phyloP scores from a whole-genome alignment of 2,797 vertebrate genomes.

The Gouania willdenowi region DNA sequence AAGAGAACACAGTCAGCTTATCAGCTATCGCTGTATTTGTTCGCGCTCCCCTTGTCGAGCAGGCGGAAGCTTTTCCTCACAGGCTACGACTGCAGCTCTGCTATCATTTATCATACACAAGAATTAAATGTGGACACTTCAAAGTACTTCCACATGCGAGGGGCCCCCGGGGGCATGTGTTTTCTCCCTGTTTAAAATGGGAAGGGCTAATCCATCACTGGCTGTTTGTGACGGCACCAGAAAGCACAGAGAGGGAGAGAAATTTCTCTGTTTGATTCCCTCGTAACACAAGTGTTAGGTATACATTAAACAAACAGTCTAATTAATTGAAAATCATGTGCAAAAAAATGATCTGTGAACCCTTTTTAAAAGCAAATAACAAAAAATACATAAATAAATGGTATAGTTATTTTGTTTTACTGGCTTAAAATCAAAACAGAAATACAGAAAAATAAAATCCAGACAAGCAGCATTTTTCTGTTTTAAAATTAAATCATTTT shows the following conservation, averaged over 20 bases:
- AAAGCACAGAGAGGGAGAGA: constrained; percentile 38
- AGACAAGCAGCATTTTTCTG: no score
- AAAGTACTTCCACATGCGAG: constrained; percentile 73
- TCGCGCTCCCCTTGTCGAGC: constrained; percentile 59
- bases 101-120: constrained; percentile 74
- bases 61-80: constrained; percentile 58
- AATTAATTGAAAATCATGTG: no score
- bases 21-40: constrained; percentile 73
- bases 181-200: constrained; percentile 70
- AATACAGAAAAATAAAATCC: no score
- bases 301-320: no score
- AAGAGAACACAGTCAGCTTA: constrained; percentile 67
- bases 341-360: no score
- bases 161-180: constrained; percentile 63
- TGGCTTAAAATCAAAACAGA: no score
- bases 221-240: constrained; percentile 63
- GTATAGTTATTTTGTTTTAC: no score
- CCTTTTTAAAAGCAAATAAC: no score
- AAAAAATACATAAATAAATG: no score
- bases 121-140: constrained; percentile 78
- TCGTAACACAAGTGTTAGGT: constrained; percentile 1
- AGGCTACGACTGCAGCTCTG: constrained; percentile 51
- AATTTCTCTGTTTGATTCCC: constrained; percentile 19
- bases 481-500: no score
- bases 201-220: constrained; percentile 70